Conservation (phyloP, 2,797 vertebrate species). For the Coccyzus lansbergi region DNA sequence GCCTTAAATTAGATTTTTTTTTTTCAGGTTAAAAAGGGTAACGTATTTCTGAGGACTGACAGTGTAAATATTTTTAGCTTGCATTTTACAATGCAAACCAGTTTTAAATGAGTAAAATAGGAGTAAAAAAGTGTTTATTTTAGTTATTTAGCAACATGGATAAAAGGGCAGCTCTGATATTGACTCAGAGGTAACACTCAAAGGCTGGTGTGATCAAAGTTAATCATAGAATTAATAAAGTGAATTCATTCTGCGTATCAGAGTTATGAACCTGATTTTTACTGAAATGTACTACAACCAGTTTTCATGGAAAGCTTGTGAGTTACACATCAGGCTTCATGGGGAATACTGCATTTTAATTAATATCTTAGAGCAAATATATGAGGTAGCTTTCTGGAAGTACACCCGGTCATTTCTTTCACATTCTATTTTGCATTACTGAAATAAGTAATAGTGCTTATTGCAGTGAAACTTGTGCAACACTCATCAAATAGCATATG, state of each 20-base stretch:
- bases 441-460: neutral
- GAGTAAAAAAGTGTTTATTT: neutral
- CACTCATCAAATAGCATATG: neutral
- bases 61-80: neutral
- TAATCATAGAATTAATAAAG: constrained; percentile 16
- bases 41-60: neutral
- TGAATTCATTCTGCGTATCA: constrained; percentile 7
- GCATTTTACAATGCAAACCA: neutral
- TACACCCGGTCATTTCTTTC: constrained; percentile 1
- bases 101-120: neutral
- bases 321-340: neutral
- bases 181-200: neutral
- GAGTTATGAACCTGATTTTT: constrained; percentile 14
- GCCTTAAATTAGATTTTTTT: neutral
- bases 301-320: constrained; percentile 23
- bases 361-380: neutral
- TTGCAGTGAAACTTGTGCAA: neutral
- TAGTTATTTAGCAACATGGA: neutral
- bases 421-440: neutral
- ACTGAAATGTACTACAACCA: constrained; percentile 1
- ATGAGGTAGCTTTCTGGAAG: neutral
- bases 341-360: constrained; percentile 39
- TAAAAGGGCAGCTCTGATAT: neutral
- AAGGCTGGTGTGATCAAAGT: neutral
- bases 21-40: neutral